Conservation (phyloP, 2,888 invertebrate genomes). For the Zaprionus lineosus region DNA sequence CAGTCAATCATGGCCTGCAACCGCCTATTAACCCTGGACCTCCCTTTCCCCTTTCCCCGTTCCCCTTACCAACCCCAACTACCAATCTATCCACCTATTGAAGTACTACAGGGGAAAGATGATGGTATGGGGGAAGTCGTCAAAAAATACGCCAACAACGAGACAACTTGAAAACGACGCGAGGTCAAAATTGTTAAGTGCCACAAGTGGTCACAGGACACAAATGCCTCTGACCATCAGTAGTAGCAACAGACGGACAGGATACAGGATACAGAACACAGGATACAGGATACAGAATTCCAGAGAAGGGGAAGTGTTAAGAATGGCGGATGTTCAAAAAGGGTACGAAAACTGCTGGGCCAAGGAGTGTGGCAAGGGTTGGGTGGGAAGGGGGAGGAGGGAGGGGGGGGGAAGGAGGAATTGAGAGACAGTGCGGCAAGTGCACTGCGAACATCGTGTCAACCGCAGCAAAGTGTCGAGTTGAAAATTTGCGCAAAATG, state of each 20-base stretch:
- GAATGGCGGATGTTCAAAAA: too few relatives aligned
- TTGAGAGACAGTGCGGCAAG: not conserved
- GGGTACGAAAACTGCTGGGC: not conserved
- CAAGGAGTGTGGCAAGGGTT: too few relatives aligned
- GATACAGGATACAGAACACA: too few relatives aligned
- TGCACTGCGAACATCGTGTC: slow-evolving; percentile 32
- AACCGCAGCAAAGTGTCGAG: slow-evolving; percentile 59
- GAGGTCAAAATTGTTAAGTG: slow-evolving; percentile 60
- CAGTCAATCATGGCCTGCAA: slow-evolving; percentile 30
- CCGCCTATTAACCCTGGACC: not conserved
- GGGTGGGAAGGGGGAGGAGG: too few relatives aligned
- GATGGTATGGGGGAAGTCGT: not conserved
- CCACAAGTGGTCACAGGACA: slow-evolving; percentile 55
- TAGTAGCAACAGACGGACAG: not conserved
- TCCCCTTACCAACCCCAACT: too few relatives aligned
- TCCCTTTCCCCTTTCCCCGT: not conserved
- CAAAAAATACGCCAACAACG: slow-evolving; percentile 31
- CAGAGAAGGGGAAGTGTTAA: not conserved
- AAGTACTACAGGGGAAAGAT: not conserved
- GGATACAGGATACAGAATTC: too few relatives aligned
- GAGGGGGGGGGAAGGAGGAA: not conserved
- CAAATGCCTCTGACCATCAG: slow-evolving; percentile 35
- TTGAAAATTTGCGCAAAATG: slow-evolving; percentile 55
- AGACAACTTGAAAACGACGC: slow-evolving; percentile 55
- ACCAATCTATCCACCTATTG: too few relatives aligned